Evolutionary conservation across 92 coral and sea anemone species (phyloP), one percentile per base, ranked within the genome.

Genomic region (Actinostola sp.): DNA sequence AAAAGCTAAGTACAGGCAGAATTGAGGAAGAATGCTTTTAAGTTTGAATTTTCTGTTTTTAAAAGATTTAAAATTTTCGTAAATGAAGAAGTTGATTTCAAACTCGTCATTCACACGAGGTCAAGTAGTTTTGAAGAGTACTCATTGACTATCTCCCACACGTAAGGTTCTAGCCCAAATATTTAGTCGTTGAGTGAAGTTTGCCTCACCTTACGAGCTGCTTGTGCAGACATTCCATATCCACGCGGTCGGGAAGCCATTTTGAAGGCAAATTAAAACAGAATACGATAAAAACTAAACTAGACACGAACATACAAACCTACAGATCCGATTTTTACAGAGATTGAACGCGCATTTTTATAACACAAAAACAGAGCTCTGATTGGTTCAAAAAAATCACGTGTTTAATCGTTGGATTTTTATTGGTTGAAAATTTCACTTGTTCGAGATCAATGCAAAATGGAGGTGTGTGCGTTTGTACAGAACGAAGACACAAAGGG

Each of bases 201-300:
- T 46, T 46, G 3, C 19, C 77, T 38, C 36, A 71, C 77, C 52
- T 58, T 71, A 6, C 77, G 41, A 10, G 66, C 52, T 21, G 77
- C 56, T 19, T 60, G 67, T 16, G 77, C 77, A 23, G 77, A 57
- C 55, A 25, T 23, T 17, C 77, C 77, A 27, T 71, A 71, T 38
- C 77, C 77, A 35, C 77, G 77, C 23, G 77, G 77, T 16, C 77
- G 50, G 35, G 67, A 55, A 19, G 77, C 77, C 77, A 71, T 71
- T 59, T 71, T 42, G 41, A 55, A 14, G 15, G 17, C 3, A 46
- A 19, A 46, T 46, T 46, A 6, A 46, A 46, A 19, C 15, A 6
- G 31, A 54, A 20, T 0, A 13, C 2, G 15, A 4, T n/a, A 70
- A 20, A 46, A 13, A 13, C 53, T 46, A 46, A 6, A 46, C 3